phyloP scores from a whole-genome alignment of 2,888 invertebrate genomes.

The Schrankia costaestrigalis region DNA sequence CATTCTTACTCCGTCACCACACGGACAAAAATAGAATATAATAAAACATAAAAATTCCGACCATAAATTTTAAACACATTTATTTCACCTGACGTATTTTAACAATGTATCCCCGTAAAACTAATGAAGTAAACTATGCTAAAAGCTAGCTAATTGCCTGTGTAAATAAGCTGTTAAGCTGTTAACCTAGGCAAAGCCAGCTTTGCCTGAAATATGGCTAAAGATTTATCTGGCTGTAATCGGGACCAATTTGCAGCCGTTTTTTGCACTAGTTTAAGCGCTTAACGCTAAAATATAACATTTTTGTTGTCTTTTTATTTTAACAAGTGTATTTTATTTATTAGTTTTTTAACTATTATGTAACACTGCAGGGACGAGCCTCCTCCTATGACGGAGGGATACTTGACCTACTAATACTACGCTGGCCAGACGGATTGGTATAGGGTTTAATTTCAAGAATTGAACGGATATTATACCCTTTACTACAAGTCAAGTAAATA shows the following conservation, averaged over 20 bases:
- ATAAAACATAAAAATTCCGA: background rate
- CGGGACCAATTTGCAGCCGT: background rate
- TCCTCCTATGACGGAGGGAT: too few species aligned
- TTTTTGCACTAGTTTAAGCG: background rate
- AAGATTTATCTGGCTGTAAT: slow-evolving; percentile 21
- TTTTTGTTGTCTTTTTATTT: too few species aligned
- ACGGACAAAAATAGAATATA: too few species aligned
- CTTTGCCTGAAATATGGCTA: slow-evolving; percentile 31
- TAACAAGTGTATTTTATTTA: too few species aligned
- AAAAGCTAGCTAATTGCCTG: slow-evolving; percentile 38
- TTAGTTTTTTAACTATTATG: too few species aligned
- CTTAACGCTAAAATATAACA: too few species aligned
- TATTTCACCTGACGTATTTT: slow-evolving; percentile 4
- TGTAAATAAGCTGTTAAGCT: slow-evolving; percentile 47
- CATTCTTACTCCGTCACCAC: too few species aligned
- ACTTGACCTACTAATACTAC: too few species aligned
- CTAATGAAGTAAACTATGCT: slow-evolving; percentile 36
- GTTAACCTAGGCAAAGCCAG: slow-evolving; percentile 28
- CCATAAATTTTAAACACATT: background rate
- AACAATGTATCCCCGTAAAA: slow-evolving; percentile 20
- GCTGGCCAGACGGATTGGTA: too few species aligned
- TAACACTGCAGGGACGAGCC: too few species aligned
- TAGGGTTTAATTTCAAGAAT: too few species aligned
- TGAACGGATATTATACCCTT: too few species aligned
- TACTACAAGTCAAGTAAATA: background rate